A percentile compares a stretch with the other conserved stretches of the same genome.
Conservation (phyloP, 2,888 invertebrate genomes). For the Scaptomyza tumidula region DNA sequence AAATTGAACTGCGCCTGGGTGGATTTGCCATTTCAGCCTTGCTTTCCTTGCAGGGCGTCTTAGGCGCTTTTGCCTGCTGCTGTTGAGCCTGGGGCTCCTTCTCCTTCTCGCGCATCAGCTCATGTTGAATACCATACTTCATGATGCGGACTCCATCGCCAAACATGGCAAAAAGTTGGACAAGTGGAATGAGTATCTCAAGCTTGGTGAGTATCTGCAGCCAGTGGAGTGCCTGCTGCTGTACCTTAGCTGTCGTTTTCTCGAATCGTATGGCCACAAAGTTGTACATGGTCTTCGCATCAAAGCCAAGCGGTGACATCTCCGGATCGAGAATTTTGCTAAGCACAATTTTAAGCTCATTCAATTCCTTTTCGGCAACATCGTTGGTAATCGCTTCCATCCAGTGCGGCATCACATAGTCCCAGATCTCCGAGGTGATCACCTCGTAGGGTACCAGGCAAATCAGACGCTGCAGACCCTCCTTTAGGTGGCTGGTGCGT, state of each 20-base stretch:
- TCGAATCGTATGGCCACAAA: conserved; percentile 95
- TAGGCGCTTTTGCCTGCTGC: conserved; percentile 72
- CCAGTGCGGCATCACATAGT: conserved; percentile 99
- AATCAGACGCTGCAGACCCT: conserved; percentile 96
- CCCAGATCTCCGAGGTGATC: conserved; percentile 98
- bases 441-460: conserved; percentile 99
- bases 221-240: conserved; percentile 95
- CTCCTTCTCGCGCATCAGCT: conserved; percentile 84
- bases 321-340: conserved; percentile 99
- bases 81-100: conserved; percentile 57
- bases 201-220: conserved; percentile 93
- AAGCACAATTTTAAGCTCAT: conserved; percentile 91
- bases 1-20: conserved; percentile 86
- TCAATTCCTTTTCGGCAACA: conserved; percentile 94
- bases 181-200: conserved; percentile 95
- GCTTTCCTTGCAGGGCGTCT: conserved; percentile 82
- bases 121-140: conserved; percentile 86
- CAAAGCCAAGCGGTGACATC: conserved; percentile 96
- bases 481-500: conserved; percentile 95
- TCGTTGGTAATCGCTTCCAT: conserved; percentile 98
- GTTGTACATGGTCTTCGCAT: conserved; percentile 96
- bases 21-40: conserved; percentile 82
- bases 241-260: conserved; percentile 91
- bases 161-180: conserved; percentile 95
- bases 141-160: conserved; percentile 93